phyloP scores from a whole-genome alignment of 2,113 vertebrate species.

The Acinonyx jubatus region DNA sequence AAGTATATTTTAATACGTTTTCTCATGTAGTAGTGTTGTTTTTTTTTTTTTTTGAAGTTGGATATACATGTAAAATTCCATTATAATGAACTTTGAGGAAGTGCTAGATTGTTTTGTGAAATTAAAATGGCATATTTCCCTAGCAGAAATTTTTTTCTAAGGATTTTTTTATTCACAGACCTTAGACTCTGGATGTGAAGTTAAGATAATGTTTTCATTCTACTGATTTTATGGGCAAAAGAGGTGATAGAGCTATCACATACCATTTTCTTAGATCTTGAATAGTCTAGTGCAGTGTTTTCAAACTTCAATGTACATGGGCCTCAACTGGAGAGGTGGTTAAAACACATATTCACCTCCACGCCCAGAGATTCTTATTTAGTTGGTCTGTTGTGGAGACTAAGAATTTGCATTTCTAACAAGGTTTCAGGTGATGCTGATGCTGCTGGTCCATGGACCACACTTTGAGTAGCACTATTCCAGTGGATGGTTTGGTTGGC shows the following conservation, averaged over 20 bases:
- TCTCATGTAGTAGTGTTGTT: not conserved
- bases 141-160: conserved; percentile 2
- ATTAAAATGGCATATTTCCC: not conserved
- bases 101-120: not conserved
- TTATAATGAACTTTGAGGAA: not conserved
- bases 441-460: not conserved
- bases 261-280: not conserved
- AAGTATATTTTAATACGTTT: not conserved
- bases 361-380: not conserved
- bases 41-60: conserved; percentile 25
- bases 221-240: not conserved
- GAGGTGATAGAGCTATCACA: not conserved
- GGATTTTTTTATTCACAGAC: not conserved
- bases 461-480: not conserved
- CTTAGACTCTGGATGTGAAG: not conserved
- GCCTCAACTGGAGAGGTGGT: not conserved
- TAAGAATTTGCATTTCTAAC: not conserved
- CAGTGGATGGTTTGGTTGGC: not conserved
- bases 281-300: not conserved
- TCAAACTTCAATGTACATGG: not conserved
- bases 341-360: not conserved
- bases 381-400: not conserved
- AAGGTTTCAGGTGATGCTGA: not conserved
- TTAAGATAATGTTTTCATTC: not conserved
- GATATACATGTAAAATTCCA: not conserved